phyloP scores from a whole-genome alignment of 2,888 invertebrate species.

The Tenthredo mesomela region DNA sequence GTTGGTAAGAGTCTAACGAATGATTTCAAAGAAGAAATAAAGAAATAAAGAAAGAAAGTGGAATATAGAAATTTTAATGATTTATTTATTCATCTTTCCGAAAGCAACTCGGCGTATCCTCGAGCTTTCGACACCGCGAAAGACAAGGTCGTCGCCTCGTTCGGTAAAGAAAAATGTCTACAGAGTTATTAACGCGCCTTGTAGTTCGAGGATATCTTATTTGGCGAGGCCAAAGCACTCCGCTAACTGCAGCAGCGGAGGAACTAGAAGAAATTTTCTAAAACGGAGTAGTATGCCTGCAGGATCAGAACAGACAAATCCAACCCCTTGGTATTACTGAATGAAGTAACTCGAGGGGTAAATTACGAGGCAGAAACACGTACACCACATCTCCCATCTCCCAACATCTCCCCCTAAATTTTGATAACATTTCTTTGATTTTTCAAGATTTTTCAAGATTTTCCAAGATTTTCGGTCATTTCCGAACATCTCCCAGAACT shows the following conservation, averaged over 20 bases:
- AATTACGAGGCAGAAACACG: no score
- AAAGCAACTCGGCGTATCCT: constrained; percentile 62
- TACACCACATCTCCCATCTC: no score
- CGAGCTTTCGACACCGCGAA: constrained; percentile 61
- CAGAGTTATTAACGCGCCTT: neutral
- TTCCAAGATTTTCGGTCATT: no score
- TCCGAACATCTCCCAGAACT: no score
- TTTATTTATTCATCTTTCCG: constrained; percentile 13
- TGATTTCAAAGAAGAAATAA: neutral
- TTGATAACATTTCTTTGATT: no score
- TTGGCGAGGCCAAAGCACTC: constrained; percentile 45
- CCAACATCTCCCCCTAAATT: no score
- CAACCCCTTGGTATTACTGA: constrained; percentile 39
- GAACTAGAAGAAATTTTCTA: neutral
- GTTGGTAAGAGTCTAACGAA: constrained; percentile 54
- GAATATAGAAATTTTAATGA: neutral
- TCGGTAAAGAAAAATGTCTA: neutral
- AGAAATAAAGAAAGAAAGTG: neutral
- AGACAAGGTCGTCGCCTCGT: constrained; percentile 18
- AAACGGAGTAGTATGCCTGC: constrained; percentile 21
- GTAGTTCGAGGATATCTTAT: constrained; percentile 47
- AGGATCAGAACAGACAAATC: neutral
- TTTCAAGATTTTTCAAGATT: no score
- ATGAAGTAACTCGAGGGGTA: no score
- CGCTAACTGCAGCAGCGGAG: neutral